Evolutionary conservation across 2,888 invertebrate species (phyloP).

Genomic region (Nephrocerus scutellatus): DNA sequence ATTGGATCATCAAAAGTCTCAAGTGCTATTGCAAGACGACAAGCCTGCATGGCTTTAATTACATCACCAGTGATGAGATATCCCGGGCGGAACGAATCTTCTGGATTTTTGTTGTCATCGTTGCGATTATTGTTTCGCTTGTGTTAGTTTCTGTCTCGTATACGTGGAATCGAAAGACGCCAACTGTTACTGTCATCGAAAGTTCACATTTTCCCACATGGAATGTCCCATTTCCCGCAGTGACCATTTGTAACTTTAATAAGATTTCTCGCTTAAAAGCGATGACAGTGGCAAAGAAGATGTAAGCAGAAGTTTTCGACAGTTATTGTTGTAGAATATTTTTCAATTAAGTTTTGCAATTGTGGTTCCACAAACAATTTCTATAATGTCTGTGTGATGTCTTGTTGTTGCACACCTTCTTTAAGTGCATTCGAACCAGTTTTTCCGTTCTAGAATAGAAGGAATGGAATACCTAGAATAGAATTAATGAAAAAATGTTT

Average conservation of each 20-base stretch:
- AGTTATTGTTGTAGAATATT: background rate
- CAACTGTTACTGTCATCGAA: constrained; percentile 56
- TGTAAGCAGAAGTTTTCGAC: constrained; percentile 43
- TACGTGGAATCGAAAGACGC: constrained; percentile 55
- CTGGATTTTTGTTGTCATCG: constrained; percentile 54
- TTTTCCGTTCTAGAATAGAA: too few relatives aligned
- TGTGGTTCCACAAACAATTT: background rate
- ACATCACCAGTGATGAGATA: constrained; percentile 56
- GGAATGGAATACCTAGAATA: too few relatives aligned
- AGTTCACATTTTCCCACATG: constrained; percentile 53
- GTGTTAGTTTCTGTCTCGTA: constrained; percentile 56
- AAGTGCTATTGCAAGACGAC: constrained; percentile 61
- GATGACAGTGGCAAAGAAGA: constrained; percentile 34
- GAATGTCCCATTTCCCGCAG: constrained; percentile 54
- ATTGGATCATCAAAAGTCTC: constrained; percentile 38
- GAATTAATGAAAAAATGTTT: too few relatives aligned
- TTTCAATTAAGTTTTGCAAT: too few relatives aligned
- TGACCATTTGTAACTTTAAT: constrained; percentile 54
- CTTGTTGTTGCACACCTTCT: too few relatives aligned
- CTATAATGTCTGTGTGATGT: too few relatives aligned
- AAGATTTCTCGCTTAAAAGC: constrained; percentile 49
- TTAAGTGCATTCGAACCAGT: too few relatives aligned
- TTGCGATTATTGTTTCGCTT: constrained; percentile 52
- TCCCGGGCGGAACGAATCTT: constrained; percentile 51
- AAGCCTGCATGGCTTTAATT: constrained; percentile 64